A percentile compares a stretch with the other conserved stretches of the same genome.
Evolutionary conservation across 2,888 invertebrate species (phyloP).

Genomic region (Ctenicera cuprea): DNA sequence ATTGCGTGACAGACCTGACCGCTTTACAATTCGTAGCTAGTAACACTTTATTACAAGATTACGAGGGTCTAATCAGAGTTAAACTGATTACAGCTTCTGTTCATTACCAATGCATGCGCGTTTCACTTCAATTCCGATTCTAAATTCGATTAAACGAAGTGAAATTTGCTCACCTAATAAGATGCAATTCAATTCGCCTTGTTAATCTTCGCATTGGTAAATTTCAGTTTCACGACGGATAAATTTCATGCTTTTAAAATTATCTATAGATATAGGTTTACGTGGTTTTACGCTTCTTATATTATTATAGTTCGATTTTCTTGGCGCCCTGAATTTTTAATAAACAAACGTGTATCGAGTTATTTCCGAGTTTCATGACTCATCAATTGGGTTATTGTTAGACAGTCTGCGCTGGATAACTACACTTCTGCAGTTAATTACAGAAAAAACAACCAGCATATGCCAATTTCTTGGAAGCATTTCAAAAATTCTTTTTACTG

Average conservation of each 20-base stretch:
- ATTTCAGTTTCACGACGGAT: background rate
- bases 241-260: no score
- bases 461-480: slow-evolving; percentile 37
- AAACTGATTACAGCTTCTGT: slow-evolving; percentile 52
- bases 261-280: no score
- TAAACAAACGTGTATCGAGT: background rate
- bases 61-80: slow-evolving; percentile 53
- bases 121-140: slow-evolving; percentile 42
- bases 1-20: slow-evolving; percentile 48
- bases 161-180: slow-evolving; percentile 34
- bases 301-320: background rate
- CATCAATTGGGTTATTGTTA: slow-evolving; percentile 16
- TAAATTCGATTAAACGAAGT: slow-evolving; percentile 33
- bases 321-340: background rate
- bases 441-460: slow-evolving; percentile 31
- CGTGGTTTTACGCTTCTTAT: no score
- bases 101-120: slow-evolving; percentile 50
- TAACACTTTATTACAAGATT: slow-evolving; percentile 54
- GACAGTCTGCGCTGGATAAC: slow-evolving; percentile 33
- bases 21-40: slow-evolving; percentile 49
- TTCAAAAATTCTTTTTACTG: slow-evolving; percentile 36
- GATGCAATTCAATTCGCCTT: slow-evolving; percentile 12
- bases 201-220: no score
- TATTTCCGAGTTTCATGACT: slow-evolving; percentile 24
- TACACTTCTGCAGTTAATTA: slow-evolving; percentile 36